Conservation (phyloP, 2,797 vertebrate species). For the Synaphobranchus kaupii region DNA sequence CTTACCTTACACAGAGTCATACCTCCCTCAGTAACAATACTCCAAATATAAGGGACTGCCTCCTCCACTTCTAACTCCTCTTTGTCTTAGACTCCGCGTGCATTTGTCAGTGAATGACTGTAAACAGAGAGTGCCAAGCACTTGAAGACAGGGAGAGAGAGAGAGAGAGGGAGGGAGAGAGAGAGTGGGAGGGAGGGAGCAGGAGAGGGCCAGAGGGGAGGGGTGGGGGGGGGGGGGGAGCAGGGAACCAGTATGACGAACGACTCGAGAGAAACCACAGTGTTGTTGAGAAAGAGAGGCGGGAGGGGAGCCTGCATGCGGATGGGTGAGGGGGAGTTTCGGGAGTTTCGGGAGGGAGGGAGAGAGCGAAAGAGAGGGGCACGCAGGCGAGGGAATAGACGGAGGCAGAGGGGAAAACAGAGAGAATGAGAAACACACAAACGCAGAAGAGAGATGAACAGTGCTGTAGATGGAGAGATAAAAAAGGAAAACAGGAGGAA, state of each 20-base stretch:
- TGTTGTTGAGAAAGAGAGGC: conserved; percentile 24
- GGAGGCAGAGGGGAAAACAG: not conserved
- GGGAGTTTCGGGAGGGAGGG: not conserved
- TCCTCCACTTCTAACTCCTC: conserved; percentile 20
- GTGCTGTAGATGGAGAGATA: not conserved
- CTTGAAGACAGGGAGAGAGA: conserved; percentile 19
- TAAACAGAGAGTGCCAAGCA: conserved; percentile 41
- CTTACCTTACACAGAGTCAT: conserved; percentile 32
- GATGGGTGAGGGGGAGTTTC: not conserved
- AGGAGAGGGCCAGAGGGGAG: conserved; percentile 20
- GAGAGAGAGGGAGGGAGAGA: not conserved
- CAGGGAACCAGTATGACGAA: conserved; percentile 34
- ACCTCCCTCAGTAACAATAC: conserved; percentile 15
- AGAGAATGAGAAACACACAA: not conserved
- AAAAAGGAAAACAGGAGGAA: not conserved
- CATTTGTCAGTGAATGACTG: conserved; percentile 35
- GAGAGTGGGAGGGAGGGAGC: conserved; percentile 18
- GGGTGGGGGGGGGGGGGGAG: conserved; percentile 5
- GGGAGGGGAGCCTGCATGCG: not conserved
- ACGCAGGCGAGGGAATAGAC: not conserved
- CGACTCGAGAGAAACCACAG: conserved; percentile 18
- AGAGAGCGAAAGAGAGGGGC: not conserved
- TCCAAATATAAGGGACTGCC: conserved; percentile 23
- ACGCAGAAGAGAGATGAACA: not conserved
- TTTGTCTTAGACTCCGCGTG: conserved; percentile 24